Evolutionary conservation across 2,113 vertebrate species (phyloP).

Genomic region (Myanophis thanlyinensis): DNA sequence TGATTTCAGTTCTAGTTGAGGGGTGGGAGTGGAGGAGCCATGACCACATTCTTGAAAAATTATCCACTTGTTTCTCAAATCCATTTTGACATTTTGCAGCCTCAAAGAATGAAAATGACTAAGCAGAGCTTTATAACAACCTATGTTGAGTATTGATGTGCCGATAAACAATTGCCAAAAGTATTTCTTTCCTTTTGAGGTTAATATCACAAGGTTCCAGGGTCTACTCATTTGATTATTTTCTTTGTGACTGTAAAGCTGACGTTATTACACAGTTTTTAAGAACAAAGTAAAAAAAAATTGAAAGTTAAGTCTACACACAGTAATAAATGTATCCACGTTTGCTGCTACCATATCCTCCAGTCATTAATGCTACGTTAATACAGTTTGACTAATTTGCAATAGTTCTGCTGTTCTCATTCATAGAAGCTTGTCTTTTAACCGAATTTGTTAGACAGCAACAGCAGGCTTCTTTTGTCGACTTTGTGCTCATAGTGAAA

Average conservation of each 20-base stretch:
- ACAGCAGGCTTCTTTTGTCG: not conserved
- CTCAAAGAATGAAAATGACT: not conserved
- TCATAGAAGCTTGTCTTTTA: not conserved
- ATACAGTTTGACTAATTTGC: not conserved
- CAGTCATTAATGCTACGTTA: not conserved
- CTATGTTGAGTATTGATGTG: fast-evolving
- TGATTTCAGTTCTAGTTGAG: not conserved
- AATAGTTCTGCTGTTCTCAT: not conserved
- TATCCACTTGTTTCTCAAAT: not conserved
- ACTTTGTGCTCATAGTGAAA: not conserved
- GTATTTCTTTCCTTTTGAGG: not conserved
- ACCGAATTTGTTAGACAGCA: not conserved
- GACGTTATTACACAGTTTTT: not conserved
- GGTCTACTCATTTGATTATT: not conserved
- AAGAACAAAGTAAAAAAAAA: not conserved
- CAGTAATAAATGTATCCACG: not conserved
- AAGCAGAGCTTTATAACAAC: not conserved
- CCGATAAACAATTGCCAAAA: not conserved
- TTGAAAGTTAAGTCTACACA: not conserved
- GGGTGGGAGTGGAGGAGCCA: not conserved
- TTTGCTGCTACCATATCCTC: not conserved
- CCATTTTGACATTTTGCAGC: not conserved
- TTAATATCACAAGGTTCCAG: not conserved
- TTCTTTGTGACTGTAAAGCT: not conserved
- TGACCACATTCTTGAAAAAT: not conserved